Percentiles rank a stretch among this genome's conserved stretches.
phyloP scores from a whole-genome alignment of 2,113 vertebrate species.

The Oophaga pumilio region DNA sequence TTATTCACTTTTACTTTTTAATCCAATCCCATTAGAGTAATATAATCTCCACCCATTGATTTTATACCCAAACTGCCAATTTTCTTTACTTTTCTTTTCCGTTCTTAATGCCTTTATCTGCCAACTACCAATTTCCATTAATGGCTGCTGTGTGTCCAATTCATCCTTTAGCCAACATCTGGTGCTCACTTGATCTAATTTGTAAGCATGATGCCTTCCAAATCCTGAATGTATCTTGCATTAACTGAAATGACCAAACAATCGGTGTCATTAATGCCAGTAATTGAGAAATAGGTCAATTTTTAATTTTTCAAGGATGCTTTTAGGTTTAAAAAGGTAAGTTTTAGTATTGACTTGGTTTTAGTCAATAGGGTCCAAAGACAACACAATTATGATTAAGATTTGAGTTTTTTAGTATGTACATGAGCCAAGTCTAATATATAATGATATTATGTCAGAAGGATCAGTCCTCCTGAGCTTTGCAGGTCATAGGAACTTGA shows the following conservation, averaged over 20 bases:
- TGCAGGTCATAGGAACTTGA: too few species aligned
- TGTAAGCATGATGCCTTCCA: slow-evolving; percentile 36
- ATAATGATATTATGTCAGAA: background rate
- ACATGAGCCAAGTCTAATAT: too few species aligned
- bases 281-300: background rate
- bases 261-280: slow-evolving; percentile 17
- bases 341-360: slow-evolving; percentile 11
- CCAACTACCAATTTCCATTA: slow-evolving; percentile 41
- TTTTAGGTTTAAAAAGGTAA: slow-evolving; percentile 12
- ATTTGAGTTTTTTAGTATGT: too few species aligned
- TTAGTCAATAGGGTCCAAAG: background rate
- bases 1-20: slow-evolving; percentile 8
- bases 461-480: background rate
- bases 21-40: slow-evolving; percentile 31
- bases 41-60: slow-evolving; percentile 39
- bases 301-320: slow-evolving; percentile 29
- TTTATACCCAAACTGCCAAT: slow-evolving; percentile 24
- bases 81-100: slow-evolving; percentile 10
- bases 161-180: slow-evolving; percentile 18
- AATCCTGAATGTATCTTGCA: slow-evolving; percentile 11
- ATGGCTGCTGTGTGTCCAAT: slow-evolving; percentile 29
- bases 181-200: slow-evolving; percentile 46
- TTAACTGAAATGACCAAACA: slow-evolving; percentile 36
- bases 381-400: too few species aligned
- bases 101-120: slow-evolving; percentile 36